Conservation (phyloP, 2,113 vertebrate genomes). For the Salvelinus alpinus region DNA sequence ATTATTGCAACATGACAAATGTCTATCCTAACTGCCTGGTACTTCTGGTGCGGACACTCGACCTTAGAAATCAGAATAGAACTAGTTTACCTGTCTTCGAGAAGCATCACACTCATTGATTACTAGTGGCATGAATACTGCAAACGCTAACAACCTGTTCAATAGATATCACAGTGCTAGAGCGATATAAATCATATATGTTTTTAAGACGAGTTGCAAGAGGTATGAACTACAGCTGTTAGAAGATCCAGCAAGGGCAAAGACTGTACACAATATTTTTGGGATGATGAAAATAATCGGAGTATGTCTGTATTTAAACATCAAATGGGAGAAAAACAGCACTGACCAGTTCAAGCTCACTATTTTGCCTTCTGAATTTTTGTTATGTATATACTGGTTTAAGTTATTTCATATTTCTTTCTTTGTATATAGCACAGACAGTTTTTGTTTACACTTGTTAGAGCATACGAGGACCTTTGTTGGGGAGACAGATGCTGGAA, state of each 20-base stretch:
- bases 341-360: slow-evolving; percentile 62
- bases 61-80: background rate
- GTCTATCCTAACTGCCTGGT: background rate
- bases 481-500: too few relatives aligned
- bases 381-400: slow-evolving; percentile 71
- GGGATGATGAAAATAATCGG: background rate
- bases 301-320: background rate
- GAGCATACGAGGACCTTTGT: slow-evolving; percentile 23
- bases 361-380: slow-evolving; percentile 61
- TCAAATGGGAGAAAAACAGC: slow-evolving; percentile 25
- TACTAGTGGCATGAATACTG: slow-evolving; percentile 55
- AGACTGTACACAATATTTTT: slow-evolving; percentile 13
- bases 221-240: background rate
- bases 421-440: slow-evolving; percentile 52
- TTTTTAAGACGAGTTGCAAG: slow-evolving; percentile 4
- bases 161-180: slow-evolving; percentile 15
- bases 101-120: slow-evolving; percentile 17
- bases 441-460: slow-evolving; percentile 44
- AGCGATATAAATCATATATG: slow-evolving; percentile 11
- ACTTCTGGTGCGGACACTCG: slow-evolving; percentile 30
- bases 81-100: background rate
- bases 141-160: slow-evolving; percentile 33
- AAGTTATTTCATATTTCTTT: slow-evolving; percentile 71
- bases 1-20: slow-evolving; percentile 13
- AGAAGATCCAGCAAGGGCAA: background rate